Percentiles rank a stretch among this genome's conserved stretches.
These are phyloP conservation scores for Piezodorus guildinii DNA, from an alignment of 1,140 invertebrate species.

Conservation along the genomic window DNA sequence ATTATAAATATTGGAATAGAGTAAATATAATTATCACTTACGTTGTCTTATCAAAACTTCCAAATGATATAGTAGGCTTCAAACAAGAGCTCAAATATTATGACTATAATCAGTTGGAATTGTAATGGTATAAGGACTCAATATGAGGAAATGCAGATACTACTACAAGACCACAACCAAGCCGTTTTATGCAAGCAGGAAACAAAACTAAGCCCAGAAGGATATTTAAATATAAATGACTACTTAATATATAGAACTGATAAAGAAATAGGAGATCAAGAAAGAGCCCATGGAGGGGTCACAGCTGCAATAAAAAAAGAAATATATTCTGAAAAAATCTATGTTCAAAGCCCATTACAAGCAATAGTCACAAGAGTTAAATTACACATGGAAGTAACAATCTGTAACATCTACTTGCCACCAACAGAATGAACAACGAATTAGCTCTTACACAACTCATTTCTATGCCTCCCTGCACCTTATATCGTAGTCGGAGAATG, in stretches of 20 bases:
- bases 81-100: background rate
- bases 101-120: too few species aligned
- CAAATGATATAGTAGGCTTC: background rate
- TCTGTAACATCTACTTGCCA: background rate
- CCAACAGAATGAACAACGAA: background rate
- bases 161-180: background rate
- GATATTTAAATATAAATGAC: background rate
- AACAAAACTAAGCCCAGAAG: background rate
- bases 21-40: background rate
- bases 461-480: background rate
- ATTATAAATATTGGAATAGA: too few species aligned
- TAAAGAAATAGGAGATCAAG: too few species aligned
- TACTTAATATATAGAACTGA: background rate
- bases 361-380: too few species aligned
- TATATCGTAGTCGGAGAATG: background rate
- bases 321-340: background rate
- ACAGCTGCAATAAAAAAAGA: background rate
- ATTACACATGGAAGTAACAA: too few species aligned
- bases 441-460: background rate
- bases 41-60: background rate
- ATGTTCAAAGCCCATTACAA: background rate
- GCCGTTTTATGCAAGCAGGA: background rate
- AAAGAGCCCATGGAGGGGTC: background rate
- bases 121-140: background rate
- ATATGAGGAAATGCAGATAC: too few species aligned